These are phyloP conservation scores for Lerema accius DNA, from an alignment of 1,140 invertebrate genomes.

Conservation along the genomic window DNA sequence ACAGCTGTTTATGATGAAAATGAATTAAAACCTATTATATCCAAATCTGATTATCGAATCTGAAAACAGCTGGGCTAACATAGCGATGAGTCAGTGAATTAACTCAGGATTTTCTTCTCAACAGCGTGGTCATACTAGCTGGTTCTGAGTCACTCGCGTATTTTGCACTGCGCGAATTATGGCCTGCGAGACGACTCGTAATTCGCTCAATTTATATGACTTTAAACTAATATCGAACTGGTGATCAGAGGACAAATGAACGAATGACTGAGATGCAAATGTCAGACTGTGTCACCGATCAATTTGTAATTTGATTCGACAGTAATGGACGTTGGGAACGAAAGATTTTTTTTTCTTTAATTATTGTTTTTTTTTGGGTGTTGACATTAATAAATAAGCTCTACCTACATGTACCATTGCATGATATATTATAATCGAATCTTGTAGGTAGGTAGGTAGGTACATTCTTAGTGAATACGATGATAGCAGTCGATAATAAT, in stretches of 20 bases:
- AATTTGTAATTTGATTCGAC: slow-evolving; percentile 5
- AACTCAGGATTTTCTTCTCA: too few species aligned
- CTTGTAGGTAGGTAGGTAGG: too few species aligned
- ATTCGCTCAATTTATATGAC: slow-evolving; percentile 31
- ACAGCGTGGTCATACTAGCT: not conserved
- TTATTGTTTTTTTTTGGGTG: not conserved
- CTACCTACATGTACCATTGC: too few species aligned
- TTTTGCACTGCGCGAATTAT: slow-evolving; percentile 21
- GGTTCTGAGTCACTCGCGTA: slow-evolving; percentile 4
- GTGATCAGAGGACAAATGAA: slow-evolving; percentile 25
- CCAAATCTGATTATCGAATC: too few species aligned
- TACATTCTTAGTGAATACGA: too few species aligned
- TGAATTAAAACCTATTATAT: too few species aligned
- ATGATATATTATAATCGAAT: too few species aligned
- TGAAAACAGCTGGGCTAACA: too few species aligned
- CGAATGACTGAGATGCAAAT: slow-evolving; percentile 25
- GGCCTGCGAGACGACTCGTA: slow-evolving; percentile 16
- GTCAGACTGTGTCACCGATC: not conserved
- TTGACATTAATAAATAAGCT: not conserved
- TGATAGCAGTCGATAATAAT: too few species aligned
- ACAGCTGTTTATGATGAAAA: too few species aligned
- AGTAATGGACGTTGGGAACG: not conserved
- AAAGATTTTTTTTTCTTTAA: not conserved
- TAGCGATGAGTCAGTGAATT: too few species aligned
- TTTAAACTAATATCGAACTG: slow-evolving; percentile 26